Conservation (phyloP, 2,113 vertebrate genomes). For the Lasiurus cinereus region DNA sequence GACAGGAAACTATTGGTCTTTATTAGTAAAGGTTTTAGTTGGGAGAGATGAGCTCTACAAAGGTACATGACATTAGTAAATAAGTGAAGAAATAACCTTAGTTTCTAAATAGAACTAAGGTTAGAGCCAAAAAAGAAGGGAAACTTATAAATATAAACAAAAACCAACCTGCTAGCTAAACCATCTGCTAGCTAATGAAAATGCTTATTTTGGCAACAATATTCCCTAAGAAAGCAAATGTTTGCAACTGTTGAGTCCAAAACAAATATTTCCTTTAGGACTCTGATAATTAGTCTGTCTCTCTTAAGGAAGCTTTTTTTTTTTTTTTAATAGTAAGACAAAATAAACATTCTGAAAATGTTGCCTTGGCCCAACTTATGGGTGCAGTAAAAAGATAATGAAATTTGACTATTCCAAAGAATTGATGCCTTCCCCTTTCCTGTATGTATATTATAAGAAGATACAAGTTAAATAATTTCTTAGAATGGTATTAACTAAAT, state of each 20-base stretch:
- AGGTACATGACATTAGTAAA: not conserved
- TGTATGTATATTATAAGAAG: not conserved
- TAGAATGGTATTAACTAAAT: not conserved
- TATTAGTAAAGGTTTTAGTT: not conserved
- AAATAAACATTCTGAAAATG: not conserved
- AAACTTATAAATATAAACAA: not conserved
- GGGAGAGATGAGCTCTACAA: not conserved
- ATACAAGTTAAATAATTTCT: not conserved
- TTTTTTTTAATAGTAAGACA: not conserved
- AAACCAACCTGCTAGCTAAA: slow-evolving; percentile 28
- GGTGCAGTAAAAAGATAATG: not conserved
- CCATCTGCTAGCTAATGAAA: slow-evolving; percentile 39
- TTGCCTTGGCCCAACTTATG: not conserved
- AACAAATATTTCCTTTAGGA: slow-evolving; percentile 58
- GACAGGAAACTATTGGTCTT: not conserved
- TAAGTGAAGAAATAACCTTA: no score
- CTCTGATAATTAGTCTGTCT: not conserved
- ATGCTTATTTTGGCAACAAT: slow-evolving; percentile 49
- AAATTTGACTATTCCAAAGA: slow-evolving; percentile 24
- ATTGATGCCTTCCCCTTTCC: not conserved
- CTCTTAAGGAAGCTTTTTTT: slow-evolving; percentile 12
- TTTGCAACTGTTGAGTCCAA: not conserved
- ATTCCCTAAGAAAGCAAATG: slow-evolving; percentile 51
- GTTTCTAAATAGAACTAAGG: slow-evolving; percentile 27
- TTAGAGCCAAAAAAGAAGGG: not conserved